Percentiles rank a stretch among this genome's conserved stretches.
These are phyloP conservation scores for Camponotus floridanus DNA, from an alignment of 1,140 invertebrate species.

Conservation along the genomic window DNA sequence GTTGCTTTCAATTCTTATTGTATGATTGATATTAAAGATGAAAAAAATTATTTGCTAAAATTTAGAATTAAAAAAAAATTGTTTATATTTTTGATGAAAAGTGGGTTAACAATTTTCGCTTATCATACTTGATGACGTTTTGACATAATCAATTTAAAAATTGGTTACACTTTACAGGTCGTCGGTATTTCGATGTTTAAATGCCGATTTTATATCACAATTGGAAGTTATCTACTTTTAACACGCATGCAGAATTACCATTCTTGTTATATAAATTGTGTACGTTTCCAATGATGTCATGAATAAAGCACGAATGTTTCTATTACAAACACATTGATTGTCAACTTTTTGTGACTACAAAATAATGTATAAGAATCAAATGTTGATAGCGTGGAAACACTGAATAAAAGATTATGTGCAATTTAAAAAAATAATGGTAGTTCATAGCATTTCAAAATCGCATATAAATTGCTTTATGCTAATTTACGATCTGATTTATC, in stretches of 20 bases:
- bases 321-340: constrained; percentile 5
- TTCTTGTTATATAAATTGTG: constrained; percentile 3
- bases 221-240: constrained; percentile 35
- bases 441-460: background rate
- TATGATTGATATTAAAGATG: background rate
- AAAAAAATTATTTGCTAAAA: background rate
- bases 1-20: background rate
- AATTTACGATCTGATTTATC: background rate
- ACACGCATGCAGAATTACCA: constrained; percentile 26
- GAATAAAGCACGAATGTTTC: constrained; percentile 33
- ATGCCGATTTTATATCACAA: constrained; percentile 51
- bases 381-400: background rate
- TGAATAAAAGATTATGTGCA: background rate
- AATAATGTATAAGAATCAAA: constrained; percentile 21
- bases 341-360: constrained; percentile 31
- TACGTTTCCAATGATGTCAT: constrained; percentile 21
- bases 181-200: constrained; percentile 21
- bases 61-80: background rate
- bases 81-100: background rate
- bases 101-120: background rate
- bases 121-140: constrained; percentile 25
- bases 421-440: background rate
- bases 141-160: constrained; percentile 16
- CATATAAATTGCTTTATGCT: background rate
- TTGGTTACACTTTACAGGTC: background rate